Evolutionary conservation across 2,113 vertebrate genomes (phyloP).

Genomic region (Neolamprologus cancellatus): DNA sequence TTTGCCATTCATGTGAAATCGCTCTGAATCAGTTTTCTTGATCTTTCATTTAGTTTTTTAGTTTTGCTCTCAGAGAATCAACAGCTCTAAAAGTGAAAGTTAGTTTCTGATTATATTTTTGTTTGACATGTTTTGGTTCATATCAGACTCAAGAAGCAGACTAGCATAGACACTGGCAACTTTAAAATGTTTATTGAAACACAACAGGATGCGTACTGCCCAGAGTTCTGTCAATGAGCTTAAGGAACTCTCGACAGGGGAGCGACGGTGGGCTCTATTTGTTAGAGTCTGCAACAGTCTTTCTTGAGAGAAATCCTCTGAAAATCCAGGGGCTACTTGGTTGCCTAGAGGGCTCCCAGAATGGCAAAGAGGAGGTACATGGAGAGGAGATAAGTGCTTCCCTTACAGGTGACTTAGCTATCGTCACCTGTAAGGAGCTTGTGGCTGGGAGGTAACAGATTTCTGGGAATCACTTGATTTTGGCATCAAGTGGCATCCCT

Average conservation of each 20-base stretch:
- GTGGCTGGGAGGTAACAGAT: background rate
- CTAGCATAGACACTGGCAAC: background rate
- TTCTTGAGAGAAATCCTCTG: background rate
- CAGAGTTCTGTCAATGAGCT: background rate
- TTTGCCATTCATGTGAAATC: background rate
- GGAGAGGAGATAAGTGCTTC: background rate
- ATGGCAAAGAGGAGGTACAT: background rate
- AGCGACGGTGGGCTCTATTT: background rate
- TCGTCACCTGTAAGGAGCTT: background rate
- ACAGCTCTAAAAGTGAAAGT: background rate
- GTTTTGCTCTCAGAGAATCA: background rate
- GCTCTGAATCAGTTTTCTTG: background rate
- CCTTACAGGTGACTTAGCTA: background rate
- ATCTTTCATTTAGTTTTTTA: background rate
- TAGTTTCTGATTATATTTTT: background rate
- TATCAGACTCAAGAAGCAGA: background rate
- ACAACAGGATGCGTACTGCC: background rate
- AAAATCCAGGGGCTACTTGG: background rate
- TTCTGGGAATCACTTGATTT: background rate
- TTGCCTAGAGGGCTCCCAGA: background rate
- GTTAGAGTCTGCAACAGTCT: background rate
- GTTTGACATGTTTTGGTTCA: background rate
- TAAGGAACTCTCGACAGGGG: background rate
- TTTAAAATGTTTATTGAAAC: background rate
- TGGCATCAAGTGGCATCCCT: background rate